A percentile compares a stretch with the other conserved stretches of the same genome.
Conservation (phyloP, 2,888 invertebrate genomes). For the Halictus ligatus region DNA sequence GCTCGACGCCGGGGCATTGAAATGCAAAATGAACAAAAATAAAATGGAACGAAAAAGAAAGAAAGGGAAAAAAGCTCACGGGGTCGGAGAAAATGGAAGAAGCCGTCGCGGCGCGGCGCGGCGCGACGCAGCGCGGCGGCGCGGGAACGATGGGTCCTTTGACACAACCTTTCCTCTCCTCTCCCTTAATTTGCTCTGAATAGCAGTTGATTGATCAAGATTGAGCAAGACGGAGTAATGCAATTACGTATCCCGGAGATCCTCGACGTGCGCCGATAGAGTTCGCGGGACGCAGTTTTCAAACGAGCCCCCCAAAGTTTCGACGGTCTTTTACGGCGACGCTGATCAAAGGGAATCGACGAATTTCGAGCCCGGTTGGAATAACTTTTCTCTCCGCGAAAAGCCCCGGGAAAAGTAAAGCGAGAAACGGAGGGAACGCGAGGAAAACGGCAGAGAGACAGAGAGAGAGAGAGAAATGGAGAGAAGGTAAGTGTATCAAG, state of each 20-base stretch:
- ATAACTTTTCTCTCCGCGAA: not conserved
- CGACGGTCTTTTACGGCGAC: conserved; percentile 26
- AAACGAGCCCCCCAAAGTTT: conserved; percentile 30
- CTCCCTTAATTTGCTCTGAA: conserved; percentile 68
- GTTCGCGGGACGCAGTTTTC: conserved; percentile 44
- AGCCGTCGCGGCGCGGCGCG: not conserved
- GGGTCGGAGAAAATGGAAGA: conserved; percentile 20
- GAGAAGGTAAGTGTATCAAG: conserved; percentile 4
- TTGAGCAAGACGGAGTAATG: conserved; percentile 66
- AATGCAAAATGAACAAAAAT: conserved; percentile 22
- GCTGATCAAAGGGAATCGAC: conserved; percentile 38
- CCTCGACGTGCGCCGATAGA: conserved; percentile 36
- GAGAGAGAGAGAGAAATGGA: not conserved
- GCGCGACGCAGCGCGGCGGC: not conserved
- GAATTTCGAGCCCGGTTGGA: not conserved
- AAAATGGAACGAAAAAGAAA: not conserved
- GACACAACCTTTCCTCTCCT: conserved; percentile 39
- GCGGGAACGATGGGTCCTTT: conserved; percentile 54
- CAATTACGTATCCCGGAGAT: conserved; percentile 64
- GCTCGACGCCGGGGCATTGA: conserved; percentile 20
- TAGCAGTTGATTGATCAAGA: conserved; percentile 73
- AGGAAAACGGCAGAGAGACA: not conserved
- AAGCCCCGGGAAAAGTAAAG: not conserved
- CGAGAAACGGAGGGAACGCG: not conserved
- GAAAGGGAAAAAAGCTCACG: not conserved